Percentiles rank a stretch among this genome's conserved stretches.
phyloP scores from a whole-genome alignment of 2,113 vertebrate genomes.

The Phasianus colchicus region DNA sequence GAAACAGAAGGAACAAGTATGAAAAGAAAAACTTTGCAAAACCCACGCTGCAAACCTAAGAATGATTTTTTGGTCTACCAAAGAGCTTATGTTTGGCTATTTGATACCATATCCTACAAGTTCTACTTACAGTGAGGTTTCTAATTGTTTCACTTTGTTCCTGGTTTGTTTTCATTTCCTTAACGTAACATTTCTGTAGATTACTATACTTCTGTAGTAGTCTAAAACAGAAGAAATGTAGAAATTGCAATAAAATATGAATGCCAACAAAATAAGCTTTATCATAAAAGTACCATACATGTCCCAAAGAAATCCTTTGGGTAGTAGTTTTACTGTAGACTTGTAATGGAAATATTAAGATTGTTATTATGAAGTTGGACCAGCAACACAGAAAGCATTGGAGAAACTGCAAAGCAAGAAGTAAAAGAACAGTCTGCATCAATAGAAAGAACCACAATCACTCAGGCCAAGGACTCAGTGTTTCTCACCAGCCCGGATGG shows the following conservation, averaged over 20 bases:
- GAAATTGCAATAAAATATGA: neutral
- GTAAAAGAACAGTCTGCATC: neutral
- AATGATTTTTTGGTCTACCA: neutral
- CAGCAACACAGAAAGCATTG: neutral
- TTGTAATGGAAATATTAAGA: neutral
- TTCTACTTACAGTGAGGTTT: constrained; percentile 72
- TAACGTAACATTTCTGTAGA: constrained; percentile 61
- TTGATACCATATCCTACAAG: neutral
- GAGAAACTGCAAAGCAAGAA: neutral
- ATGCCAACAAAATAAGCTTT: neutral
- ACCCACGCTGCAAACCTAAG: neutral
- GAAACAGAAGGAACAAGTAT: neutral
- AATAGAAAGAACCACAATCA: neutral
- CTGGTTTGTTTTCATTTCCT: constrained; percentile 69
- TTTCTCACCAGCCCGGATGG: neutral
- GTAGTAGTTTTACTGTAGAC: neutral
- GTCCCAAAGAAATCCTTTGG: neutral
- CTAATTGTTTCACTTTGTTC: constrained; percentile 67
- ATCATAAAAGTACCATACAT: neutral
- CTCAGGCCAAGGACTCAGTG: neutral
- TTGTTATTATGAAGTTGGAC: neutral
- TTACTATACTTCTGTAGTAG: constrained; percentile 66
- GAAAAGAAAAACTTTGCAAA: neutral
- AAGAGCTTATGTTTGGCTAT: neutral
- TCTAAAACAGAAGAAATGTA: constrained; percentile 52